Conservation (phyloP, 2,888 invertebrate genomes). For the Tenthredo livida region DNA sequence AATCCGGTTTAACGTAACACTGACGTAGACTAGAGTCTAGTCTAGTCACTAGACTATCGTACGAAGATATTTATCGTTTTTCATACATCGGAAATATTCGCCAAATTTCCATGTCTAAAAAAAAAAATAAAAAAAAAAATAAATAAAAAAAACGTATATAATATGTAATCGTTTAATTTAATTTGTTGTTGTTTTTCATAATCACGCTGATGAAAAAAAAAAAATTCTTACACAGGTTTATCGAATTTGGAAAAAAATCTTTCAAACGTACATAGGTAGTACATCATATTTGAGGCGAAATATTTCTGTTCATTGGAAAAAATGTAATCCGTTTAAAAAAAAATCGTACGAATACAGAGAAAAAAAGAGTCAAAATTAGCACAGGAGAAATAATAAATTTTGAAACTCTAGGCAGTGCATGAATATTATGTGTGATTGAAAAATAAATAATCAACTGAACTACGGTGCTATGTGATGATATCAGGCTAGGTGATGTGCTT, state of each 20-base stretch:
- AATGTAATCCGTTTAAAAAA: no score
- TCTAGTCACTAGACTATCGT: not conserved
- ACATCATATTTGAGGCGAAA: no score
- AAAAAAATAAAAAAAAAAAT: not conserved
- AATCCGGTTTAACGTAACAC: not conserved
- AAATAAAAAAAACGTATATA: not conserved
- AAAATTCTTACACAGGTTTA: no score
- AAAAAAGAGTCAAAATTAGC: not conserved
- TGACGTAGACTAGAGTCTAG: not conserved
- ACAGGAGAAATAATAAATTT: not conserved
- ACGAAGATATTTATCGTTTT: not conserved
- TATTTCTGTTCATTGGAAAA: no score
- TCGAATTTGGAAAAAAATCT: no score
- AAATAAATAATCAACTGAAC: not conserved
- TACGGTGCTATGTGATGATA: not conserved
- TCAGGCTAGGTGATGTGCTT: not conserved
- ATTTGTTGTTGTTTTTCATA: not conserved
- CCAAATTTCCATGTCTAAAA: not conserved
- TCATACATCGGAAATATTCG: not conserved
- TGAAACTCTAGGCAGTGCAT: not conserved
- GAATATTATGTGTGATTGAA: not conserved
- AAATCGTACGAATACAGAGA: no score
- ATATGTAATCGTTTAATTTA: no score
- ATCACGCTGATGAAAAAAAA: not conserved
- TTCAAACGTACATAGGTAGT: no score